phyloP scores from a whole-genome alignment of 2,888 invertebrate species.

The Pharmacophagus antenor region DNA sequence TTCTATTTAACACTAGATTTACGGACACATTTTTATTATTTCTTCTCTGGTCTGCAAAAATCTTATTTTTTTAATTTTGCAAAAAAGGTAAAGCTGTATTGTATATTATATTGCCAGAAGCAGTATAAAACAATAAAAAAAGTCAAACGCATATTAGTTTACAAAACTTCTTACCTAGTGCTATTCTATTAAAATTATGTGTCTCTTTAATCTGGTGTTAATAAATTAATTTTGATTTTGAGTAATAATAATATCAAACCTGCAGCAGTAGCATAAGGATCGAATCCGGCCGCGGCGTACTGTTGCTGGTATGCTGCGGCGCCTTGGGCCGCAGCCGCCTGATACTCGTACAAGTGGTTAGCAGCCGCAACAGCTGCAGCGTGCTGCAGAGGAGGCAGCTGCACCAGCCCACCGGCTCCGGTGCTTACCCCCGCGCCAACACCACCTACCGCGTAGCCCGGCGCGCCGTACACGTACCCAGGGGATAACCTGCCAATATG shows the following conservation, averaged over 20 bases:
- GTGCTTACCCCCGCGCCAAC: conserved; percentile 72
- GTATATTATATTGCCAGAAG: no score
- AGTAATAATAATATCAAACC: conserved; percentile 63
- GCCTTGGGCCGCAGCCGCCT: conserved; percentile 87
- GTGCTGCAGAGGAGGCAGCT: conserved; percentile 85
- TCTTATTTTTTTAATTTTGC: no score
- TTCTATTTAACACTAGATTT: no score
- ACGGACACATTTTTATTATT: no score
- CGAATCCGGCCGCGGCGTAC: conserved; percentile 87
- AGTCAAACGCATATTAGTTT: no score
- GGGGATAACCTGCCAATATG: conserved; percentile 69
- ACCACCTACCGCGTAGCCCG: conserved; percentile 87
- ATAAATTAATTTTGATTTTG: no score
- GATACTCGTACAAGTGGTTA: conserved; percentile 91
- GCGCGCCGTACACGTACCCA: conserved; percentile 88
- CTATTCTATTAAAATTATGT: no score
- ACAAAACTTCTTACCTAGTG: no score
- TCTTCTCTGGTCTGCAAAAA: no score
- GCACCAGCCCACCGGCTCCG: conserved; percentile 85
- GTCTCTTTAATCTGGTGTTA: no score
- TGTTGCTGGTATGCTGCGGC: conserved; percentile 87
- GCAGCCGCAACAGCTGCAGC: conserved; percentile 90
- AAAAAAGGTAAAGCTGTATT: no score
- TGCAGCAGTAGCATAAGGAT: conserved; percentile 87
- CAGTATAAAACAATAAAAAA: no score